Conservation (phyloP, 2,113 vertebrate genomes). For the Hyperopisus bebe region DNA sequence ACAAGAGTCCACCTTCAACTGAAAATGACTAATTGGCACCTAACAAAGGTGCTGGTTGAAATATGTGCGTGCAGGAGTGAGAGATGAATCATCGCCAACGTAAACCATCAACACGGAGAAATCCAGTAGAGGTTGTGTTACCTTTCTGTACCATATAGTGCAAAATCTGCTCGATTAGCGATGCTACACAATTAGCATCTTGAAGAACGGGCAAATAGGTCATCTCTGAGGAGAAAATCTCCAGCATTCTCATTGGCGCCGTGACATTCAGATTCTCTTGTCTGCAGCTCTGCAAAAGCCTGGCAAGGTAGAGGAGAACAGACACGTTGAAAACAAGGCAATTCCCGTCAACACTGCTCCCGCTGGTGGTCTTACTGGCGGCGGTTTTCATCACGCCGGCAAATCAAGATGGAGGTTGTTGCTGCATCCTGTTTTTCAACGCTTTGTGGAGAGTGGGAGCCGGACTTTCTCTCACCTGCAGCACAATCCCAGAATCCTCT, state of each 20-base stretch:
- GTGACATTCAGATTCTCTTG: constrained; percentile 87
- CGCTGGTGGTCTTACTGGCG: neutral
- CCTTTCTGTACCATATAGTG: constrained; percentile 97
- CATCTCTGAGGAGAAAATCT: constrained; percentile 87
- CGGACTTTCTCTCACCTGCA: constrained; percentile 71
- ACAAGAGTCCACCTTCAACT: neutral
- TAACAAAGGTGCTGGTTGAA: neutral
- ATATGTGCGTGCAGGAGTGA: neutral
- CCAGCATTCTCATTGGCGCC: constrained; percentile 95
- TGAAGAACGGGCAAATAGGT: constrained; percentile 79
- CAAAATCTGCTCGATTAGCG: constrained; percentile 93
- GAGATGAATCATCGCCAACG: neutral
- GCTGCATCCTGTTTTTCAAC: neutral
- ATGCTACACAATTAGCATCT: constrained; percentile 73
- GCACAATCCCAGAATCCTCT: constrained; percentile 86
- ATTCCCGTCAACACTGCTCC: neutral
- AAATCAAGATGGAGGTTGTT: neutral
- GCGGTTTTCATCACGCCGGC: neutral
- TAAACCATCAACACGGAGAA: neutral
- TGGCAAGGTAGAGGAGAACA: constrained; percentile 38
- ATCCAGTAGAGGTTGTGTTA: constrained; percentile 37
- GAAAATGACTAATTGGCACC: neutral
- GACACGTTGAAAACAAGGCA: neutral
- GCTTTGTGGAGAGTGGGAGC: neutral
- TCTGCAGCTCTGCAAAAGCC: constrained; percentile 74